Base-by-base conservation (phyloP, 2,113 vertebrate species). In the Mesitornis unicolor region DNA sequence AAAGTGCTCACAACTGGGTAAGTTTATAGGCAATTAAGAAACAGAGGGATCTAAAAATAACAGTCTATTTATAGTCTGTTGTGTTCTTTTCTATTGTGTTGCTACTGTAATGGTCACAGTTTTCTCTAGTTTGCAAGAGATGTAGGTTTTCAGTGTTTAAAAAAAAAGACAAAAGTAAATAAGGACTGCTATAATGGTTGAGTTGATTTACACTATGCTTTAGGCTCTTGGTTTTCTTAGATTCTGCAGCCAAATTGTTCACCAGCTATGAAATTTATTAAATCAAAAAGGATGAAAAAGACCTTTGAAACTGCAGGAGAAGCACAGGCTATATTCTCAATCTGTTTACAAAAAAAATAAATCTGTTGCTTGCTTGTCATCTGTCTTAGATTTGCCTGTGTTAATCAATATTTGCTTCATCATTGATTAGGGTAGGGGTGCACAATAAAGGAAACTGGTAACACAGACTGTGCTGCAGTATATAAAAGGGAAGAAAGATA, bases 21-120 rank as follows among this genome's bases (percentile, higher is more conserved):
- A 95, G 53, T 93, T 97, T 93, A 84, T 61, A 77, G 53, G 64
- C 84, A 96, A 91, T 95, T 95, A 95, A 90, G 87, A 93, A 84
- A 74, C 47, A 84, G 14, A 78, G 47, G 71, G 31, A 35, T 96
- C 91, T 97, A 93, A 97, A 96, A 96, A 96, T 93, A 97, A n/a
- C 67, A 38, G 29, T 43, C 53, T 95, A 87, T 94, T 93, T 93
- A 77, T 94, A 86, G 82, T 29, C 28, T 89, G 31, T 86, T n/a
- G n/a, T n/a, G n/a, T n/a, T n/a, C n/a, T n/a, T n/a, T n/a, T n/a
- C n/a, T n/a, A n/a, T n/a, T n/a, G n/a, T n/a, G 69, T 71, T 87
- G 63, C 7, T 91, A 47, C 51, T 0, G 0, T 36, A 68, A 42
- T 45, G 68, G 85, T 89, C 48, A 45, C 11, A 33, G 26, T 77